Evolutionary conservation across 2,888 invertebrate genomes (phyloP).

Genomic region (Gibbula magus): DNA sequence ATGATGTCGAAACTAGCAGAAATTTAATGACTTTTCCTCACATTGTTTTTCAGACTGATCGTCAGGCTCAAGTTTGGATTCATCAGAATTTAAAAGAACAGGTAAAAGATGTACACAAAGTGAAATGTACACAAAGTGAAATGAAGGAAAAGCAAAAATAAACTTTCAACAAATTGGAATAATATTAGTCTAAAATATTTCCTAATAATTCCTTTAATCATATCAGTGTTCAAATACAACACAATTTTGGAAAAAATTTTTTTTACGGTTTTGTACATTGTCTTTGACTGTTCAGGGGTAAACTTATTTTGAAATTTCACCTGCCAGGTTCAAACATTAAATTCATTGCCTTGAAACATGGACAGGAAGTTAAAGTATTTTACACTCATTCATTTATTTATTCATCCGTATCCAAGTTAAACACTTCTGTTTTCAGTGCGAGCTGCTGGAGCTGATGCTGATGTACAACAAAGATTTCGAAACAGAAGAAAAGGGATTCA

Average conservation of each 20-base stretch:
- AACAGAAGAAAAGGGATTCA: constrained; percentile 60
- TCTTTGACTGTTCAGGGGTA: too few relatives aligned
- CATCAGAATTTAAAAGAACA: constrained; percentile 73
- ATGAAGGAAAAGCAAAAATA: not conserved
- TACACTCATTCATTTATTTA: too few relatives aligned
- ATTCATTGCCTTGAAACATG: not conserved
- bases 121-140: too few relatives aligned
- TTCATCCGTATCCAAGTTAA: not conserved
- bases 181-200: too few relatives aligned
- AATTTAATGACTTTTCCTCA: not conserved
- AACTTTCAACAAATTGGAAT: too few relatives aligned
- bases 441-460: constrained; percentile 72
- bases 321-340: not conserved
- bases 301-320: too few relatives aligned
- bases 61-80: constrained; percentile 67
- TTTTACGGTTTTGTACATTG: too few relatives aligned
- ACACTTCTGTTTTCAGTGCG: constrained; percentile 62
- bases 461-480: constrained; percentile 72
- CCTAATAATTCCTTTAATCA: too few relatives aligned
- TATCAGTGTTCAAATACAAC: too few relatives aligned
- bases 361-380: not conserved
- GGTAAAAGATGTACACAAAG: too few relatives aligned
- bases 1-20: too few relatives aligned
- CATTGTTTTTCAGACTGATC: constrained; percentile 59
- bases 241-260: too few relatives aligned